A percentile compares a stretch with the other conserved stretches of the same genome.
Evolutionary conservation across 2,113 vertebrate species (phyloP).

Genomic region (Penelope pileata): DNA sequence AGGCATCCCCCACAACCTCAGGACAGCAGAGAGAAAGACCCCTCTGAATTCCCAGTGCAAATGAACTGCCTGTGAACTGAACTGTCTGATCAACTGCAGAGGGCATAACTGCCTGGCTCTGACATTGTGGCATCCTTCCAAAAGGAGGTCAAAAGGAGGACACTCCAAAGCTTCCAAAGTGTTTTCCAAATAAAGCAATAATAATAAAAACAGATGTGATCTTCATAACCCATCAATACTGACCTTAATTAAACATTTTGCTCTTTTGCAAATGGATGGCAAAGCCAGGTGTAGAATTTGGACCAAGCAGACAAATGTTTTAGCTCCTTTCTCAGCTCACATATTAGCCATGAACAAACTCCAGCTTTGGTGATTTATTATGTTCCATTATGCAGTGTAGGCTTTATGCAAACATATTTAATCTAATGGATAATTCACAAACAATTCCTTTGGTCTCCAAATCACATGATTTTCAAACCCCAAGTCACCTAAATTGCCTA

Average conservation of each 20-base stretch:
- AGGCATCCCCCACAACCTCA: background rate
- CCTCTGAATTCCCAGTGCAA: background rate
- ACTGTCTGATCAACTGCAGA: background rate
- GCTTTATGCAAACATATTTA: background rate
- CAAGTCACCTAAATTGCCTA: background rate
- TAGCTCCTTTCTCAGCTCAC: background rate
- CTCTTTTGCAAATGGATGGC: background rate
- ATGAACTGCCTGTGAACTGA: background rate
- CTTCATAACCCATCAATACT: background rate
- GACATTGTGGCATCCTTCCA: background rate
- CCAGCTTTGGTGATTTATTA: background rate
- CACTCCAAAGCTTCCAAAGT: background rate
- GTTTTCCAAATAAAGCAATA: background rate
- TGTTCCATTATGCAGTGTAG: background rate
- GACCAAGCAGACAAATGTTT: background rate
- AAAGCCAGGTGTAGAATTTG: background rate
- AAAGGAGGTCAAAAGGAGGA: background rate
- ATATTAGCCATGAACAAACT: background rate
- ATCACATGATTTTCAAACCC: background rate
- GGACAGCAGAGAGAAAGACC: background rate
- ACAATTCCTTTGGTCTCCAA: background rate
- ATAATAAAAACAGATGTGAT: background rate
- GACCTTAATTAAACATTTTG: background rate
- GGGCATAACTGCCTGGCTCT: background rate
- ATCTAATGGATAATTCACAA: background rate